A percentile compares a stretch with the other conserved stretches of the same genome.
Conservation (phyloP, 2,888 invertebrate species). For the Sesamia inferens region DNA sequence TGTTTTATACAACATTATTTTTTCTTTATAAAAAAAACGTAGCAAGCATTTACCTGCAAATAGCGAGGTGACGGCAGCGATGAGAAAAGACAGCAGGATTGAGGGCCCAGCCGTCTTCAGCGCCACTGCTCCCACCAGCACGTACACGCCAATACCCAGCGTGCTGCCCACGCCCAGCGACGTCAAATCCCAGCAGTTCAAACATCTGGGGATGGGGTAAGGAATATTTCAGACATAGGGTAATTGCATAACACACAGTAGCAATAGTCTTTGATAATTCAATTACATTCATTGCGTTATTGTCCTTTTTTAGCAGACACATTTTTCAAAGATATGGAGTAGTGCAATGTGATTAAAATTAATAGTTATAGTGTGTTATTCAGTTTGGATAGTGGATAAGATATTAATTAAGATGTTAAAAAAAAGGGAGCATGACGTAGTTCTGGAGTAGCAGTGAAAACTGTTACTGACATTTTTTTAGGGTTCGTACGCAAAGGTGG, state of each 20-base stretch:
- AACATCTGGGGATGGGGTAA: constrained; percentile 87
- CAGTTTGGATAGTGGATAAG: too few relatives aligned
- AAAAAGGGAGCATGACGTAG: neutral
- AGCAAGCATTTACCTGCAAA: constrained; percentile 92
- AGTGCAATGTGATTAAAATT: too few relatives aligned
- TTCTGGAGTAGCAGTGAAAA: neutral
- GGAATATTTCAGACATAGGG: neutral
- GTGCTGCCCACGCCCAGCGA: constrained; percentile 95
- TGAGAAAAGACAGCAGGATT: constrained; percentile 95
- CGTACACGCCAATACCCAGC: constrained; percentile 97
- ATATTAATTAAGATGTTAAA: neutral
- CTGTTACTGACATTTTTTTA: too few relatives aligned
- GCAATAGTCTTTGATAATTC: too few relatives aligned
- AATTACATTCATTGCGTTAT: too few relatives aligned
- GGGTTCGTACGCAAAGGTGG: too few relatives aligned
- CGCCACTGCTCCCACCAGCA: constrained; percentile 95
- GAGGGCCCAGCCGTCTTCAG: constrained; percentile 95
- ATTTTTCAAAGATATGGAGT: too few relatives aligned
- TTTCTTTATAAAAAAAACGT: neutral
- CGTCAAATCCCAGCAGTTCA: constrained; percentile 94
- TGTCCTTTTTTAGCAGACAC: too few relatives aligned
- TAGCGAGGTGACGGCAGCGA: constrained; percentile 96
- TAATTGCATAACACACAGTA: too few relatives aligned
- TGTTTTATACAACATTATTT: neutral
- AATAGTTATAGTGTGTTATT: too few relatives aligned